phyloP scores from a whole-genome alignment of 1,140 invertebrate genomes.

The Rhagoletis pomonella region DNA sequence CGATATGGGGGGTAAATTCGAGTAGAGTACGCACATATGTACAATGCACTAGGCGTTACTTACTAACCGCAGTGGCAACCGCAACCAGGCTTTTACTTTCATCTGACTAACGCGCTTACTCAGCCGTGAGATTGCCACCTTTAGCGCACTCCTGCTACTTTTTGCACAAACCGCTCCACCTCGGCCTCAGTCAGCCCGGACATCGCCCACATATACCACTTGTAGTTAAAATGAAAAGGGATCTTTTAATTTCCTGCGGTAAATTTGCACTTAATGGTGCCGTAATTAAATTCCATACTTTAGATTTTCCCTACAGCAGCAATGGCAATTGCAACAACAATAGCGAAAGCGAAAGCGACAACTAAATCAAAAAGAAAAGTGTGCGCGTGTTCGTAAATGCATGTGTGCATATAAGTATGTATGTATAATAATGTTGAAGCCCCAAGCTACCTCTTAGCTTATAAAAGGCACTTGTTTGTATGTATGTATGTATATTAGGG shows the following conservation, averaged over 20 bases:
- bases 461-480: background rate
- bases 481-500: no score
- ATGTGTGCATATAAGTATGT: background rate
- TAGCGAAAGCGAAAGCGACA: background rate
- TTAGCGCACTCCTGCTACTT: background rate
- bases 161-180: background rate
- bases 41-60: background rate
- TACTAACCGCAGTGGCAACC: conserved; percentile 37
- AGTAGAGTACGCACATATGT: background rate
- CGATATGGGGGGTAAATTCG: background rate
- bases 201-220: background rate
- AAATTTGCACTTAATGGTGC: conserved; percentile 54
- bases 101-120: conserved; percentile 37
- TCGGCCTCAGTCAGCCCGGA: background rate
- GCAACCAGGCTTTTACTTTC: conserved; percentile 24
- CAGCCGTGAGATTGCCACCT: conserved; percentile 23
- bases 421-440: conserved; percentile 1
- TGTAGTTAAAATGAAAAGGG: conserved; percentile 48
- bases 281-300: conserved; percentile 53
- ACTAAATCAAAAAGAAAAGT: background rate
- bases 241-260: conserved; percentile 55
- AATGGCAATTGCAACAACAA: background rate
- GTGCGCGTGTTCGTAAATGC: background rate
- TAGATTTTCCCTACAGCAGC: conserved; percentile 35
- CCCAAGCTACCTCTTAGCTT: conserved; percentile 4